Conservation (phyloP, 1,140 invertebrate genomes). For the Aplysia californica region DNA sequence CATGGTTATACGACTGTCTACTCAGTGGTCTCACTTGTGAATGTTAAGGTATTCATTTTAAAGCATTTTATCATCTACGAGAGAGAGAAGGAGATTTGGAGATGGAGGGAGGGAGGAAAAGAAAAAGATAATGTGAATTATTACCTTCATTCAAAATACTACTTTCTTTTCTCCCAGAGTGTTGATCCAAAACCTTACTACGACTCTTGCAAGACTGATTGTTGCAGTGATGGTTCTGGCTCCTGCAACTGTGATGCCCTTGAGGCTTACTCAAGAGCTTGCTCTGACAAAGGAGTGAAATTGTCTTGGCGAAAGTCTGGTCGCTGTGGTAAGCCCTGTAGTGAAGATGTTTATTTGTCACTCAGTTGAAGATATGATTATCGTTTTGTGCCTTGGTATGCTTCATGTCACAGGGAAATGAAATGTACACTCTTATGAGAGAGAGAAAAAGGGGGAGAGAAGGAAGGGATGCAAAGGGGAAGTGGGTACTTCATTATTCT, state of each 20-base stretch:
- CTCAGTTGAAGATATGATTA: too few species aligned
- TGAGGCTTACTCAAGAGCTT: conserved; percentile 82
- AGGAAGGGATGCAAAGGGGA: too few species aligned
- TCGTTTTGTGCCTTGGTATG: neutral
- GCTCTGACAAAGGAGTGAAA: conserved; percentile 74
- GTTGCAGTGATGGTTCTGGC: conserved; percentile 69
- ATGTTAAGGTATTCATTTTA: too few species aligned
- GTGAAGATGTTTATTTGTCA: neutral
- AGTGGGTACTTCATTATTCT: too few species aligned
- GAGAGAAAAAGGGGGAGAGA: neutral
- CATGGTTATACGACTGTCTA: too few species aligned
- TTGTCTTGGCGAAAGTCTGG: conserved; percentile 79
- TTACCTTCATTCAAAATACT: too few species aligned
- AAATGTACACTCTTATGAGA: neutral
- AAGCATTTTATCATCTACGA: too few species aligned
- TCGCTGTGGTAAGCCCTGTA: conserved; percentile 79
- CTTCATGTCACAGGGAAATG: neutral
- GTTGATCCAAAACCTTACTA: conserved; percentile 62
- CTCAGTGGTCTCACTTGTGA: too few species aligned
- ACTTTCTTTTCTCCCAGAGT: conserved; percentile 70
- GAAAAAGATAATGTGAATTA: too few species aligned
- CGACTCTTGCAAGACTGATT: conserved; percentile 81
- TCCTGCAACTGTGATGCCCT: conserved; percentile 81
- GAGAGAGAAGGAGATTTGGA: too few species aligned
- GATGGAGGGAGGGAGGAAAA: too few species aligned